Base-by-base conservation (phyloP, 2,113 vertebrate species). In the Tenrec ecaudatus region DNA sequence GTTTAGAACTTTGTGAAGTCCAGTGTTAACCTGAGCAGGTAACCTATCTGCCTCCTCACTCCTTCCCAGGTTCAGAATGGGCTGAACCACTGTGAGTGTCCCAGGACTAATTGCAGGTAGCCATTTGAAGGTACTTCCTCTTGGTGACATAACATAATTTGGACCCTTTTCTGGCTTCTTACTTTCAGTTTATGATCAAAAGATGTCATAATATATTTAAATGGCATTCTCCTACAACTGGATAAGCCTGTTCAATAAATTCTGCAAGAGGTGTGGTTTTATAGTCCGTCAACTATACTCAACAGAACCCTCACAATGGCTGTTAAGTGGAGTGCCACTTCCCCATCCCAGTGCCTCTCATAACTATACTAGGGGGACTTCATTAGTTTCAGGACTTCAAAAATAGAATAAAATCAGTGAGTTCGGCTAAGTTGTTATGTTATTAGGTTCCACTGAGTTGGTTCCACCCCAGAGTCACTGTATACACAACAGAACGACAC, bases 131-230 rank as follows among this genome's bases (percentile, higher is more conserved):
- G 27, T 75, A 29, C 11, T 69, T 29, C 12, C 22, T 81, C 31
- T 80, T 71, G 29, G 33, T 36, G 66, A 29, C 19, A 4, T 43
- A 25, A 71, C 38, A 47, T 43, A 31, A 78, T 94, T 23, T 25
- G 31, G 43, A 31, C 10, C 6, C 8, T 79, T 47, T 79, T 86
- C 78, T 75, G 73, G 36, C 66, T 93, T 82, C 15, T 23, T 60
- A 15, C 33, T 94, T 93, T 82, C 62, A 91, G 87, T 84, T 91
- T 90, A 90, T 38, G 75, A 43, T 79, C 60, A 66, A 57, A 92
- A 86, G 80, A 68, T 17, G 17, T 27, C 33, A 14, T 36, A 31
- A 14, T 36, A 43, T 19, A 11, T 29, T 57, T 53, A 83, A 86
- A 62, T 60, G 23, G 38, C 14, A 85, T n/a, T 36, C 43, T 80